Conservation (phyloP, 2,888 invertebrate genomes). For the Chrysolina americana region DNA sequence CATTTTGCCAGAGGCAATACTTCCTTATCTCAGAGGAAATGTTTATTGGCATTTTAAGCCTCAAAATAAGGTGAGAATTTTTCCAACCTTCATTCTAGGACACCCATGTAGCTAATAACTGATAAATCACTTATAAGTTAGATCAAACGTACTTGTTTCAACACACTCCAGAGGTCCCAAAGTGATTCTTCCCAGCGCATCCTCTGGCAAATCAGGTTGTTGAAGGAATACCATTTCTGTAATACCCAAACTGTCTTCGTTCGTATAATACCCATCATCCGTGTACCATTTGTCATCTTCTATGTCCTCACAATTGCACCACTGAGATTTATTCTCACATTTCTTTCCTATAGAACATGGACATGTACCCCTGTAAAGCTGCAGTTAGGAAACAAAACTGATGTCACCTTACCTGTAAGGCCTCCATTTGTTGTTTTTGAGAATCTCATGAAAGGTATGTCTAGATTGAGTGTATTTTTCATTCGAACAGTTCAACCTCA, state of each 20-base stretch:
- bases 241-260: conserved; percentile 87
- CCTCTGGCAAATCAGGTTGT: conserved; percentile 85
- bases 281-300: conserved; percentile 90
- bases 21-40: too few relatives aligned
- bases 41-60: too few relatives aligned
- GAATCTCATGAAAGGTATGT: conserved; percentile 7
- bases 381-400: conserved; percentile 49
- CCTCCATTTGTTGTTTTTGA: conserved; percentile 8
- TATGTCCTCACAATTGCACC: conserved; percentile 91
- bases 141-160: conserved; percentile 84
- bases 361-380: conserved; percentile 77
- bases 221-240: conserved; percentile 93
- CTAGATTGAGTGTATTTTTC: background rate
- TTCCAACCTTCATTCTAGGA: too few relatives aligned
- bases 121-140: too few relatives aligned
- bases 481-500: background rate
- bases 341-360: conserved; percentile 84
- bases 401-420: conserved; percentile 24
- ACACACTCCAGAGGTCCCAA: conserved; percentile 94
- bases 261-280: conserved; percentile 89
- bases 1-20: too few relatives aligned
- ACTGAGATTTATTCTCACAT: conserved; percentile 85
- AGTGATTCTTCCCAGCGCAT: conserved; percentile 89
- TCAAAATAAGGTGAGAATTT: too few relatives aligned
- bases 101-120: too few relatives aligned